Evolutionary conservation across 2,888 invertebrate species (phyloP).

Genomic region (Phania funesta): DNA sequence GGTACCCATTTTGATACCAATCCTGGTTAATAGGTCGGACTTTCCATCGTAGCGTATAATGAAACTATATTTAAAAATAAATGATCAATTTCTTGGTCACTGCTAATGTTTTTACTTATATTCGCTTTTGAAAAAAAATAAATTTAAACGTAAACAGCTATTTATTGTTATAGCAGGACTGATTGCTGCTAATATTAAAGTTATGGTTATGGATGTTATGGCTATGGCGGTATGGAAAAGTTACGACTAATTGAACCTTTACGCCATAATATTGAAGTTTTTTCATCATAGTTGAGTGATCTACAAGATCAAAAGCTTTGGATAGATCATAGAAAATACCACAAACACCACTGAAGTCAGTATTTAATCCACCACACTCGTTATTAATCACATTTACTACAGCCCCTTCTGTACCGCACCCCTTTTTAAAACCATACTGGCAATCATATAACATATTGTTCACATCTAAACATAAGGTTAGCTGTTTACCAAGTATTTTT

Average conservation of each 20-base stretch:
- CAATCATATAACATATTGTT: neutral
- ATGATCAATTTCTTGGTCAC: no score
- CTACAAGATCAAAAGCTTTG: neutral
- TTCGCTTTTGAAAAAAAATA: no score
- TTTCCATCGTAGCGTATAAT: slow-evolving; percentile 2
- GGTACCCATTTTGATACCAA: neutral
- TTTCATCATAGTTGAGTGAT: neutral
- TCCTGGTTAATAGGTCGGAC: slow-evolving; percentile 7
- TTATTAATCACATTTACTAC: neutral
- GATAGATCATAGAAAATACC: neutral
- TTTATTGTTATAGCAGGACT: no score
- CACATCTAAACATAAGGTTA: neutral
- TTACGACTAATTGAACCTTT: no score
- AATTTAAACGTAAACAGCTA: no score
- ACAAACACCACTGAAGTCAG: neutral
- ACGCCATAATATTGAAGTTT: neutral
- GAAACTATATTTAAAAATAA: no score
- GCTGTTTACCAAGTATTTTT: neutral
- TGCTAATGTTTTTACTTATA: no score
- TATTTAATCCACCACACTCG: neutral
- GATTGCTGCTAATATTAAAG: no score
- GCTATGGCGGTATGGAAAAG: no score
- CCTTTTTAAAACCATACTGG: neutral
- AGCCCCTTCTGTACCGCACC: neutral
- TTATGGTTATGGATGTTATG: no score